Percentiles rank a stretch among this genome's conserved stretches.
Evolutionary conservation across 2,113 vertebrate species (phyloP).

Genomic region (Butorides virescens): DNA sequence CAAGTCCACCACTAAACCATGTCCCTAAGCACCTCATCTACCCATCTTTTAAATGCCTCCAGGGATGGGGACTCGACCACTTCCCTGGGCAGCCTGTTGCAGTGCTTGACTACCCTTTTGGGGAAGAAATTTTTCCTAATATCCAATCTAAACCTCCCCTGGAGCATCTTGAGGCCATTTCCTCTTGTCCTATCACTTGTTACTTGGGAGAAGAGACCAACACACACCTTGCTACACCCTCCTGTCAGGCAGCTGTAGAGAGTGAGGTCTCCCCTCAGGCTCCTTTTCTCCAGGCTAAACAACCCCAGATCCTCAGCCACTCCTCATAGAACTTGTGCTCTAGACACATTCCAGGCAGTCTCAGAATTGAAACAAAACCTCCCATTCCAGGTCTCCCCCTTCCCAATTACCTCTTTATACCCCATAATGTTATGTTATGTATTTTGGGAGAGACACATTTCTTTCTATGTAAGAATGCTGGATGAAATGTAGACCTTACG

Average conservation of each 20-base stretch:
- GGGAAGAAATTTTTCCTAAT: not conserved
- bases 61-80: not conserved
- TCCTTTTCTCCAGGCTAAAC: not conserved
- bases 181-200: rapidly evolving
- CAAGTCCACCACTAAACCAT: not conserved
- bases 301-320: not conserved
- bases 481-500: not conserved
- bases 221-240: not conserved
- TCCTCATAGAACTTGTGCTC: not conserved
- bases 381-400: not conserved
- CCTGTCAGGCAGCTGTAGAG: not conserved
- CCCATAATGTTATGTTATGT: not conserved
- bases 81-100: not conserved
- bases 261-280: not conserved
- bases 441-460: not conserved
- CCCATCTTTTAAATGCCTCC: not conserved
- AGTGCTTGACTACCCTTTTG: not conserved
- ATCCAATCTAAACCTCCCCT: not conserved
- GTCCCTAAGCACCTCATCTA: not conserved
- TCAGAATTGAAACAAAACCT: not conserved
- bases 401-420: not conserved
- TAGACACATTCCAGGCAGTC: not conserved
- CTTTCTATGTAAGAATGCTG: rapidly evolving
- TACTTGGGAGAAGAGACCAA: not conserved
- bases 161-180: not conserved